A percentile compares a stretch with the other conserved stretches of the same genome.
Evolutionary conservation across 2,888 invertebrate genomes (phyloP).

Genomic region (Cephus rjabovi): DNA sequence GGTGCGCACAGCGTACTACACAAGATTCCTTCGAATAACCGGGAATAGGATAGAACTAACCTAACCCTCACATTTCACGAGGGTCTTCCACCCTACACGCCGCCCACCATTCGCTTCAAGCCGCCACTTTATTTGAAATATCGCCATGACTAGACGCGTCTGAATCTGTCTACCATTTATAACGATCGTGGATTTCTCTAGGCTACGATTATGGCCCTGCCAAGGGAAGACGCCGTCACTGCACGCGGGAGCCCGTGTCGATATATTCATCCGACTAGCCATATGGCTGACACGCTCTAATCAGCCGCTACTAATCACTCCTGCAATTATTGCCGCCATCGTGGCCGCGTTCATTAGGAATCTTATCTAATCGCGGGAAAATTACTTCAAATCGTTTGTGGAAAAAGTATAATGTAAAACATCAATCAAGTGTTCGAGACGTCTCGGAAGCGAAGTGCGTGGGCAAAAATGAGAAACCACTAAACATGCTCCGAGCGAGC

Average conservation of each 20-base stretch:
- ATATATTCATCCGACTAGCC: neutral
- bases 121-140: constrained; percentile 45
- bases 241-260: neutral
- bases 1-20: constrained; percentile 8
- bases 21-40: constrained; percentile 20
- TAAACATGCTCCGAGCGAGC: neutral
- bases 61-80: constrained; percentile 31
- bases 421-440: constrained; percentile 22
- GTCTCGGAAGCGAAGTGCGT: constrained; percentile 29
- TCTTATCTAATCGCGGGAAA: constrained; percentile 16
- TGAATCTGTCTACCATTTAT: constrained; percentile 45
- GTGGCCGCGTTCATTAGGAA: too few relatives aligned
- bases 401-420: constrained; percentile 10
- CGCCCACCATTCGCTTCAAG: constrained; percentile 14
- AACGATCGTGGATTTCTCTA: constrained; percentile 38
- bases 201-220: neutral
- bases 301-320: too few relatives aligned
- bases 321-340: too few relatives aligned
- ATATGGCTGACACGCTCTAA: neutral
- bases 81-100: constrained; percentile 10
- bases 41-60: constrained; percentile 21
- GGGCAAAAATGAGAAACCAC: constrained; percentile 16
- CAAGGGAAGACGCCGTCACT: neutral
- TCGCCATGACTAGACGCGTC: constrained; percentile 43
- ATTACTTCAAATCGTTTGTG: constrained; percentile 38